phyloP scores from a whole-genome alignment of 2,797 vertebrate species.

The Enteromius anoplus region DNA sequence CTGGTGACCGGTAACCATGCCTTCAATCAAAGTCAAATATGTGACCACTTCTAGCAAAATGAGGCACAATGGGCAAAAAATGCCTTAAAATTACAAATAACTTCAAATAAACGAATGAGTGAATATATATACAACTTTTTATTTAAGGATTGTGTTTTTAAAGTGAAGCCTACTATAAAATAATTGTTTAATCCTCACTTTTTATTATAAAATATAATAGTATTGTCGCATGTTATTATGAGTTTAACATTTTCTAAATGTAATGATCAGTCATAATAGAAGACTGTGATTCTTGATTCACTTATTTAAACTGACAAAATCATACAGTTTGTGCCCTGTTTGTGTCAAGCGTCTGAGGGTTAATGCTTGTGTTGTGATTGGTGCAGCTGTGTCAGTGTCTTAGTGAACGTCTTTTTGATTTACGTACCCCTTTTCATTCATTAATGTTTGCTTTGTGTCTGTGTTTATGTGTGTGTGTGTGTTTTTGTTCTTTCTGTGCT shows the following conservation, averaged over 20 bases:
- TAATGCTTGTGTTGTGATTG: constrained; percentile 69
- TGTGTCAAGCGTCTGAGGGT: neutral
- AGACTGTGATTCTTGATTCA: neutral
- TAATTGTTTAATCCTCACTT: too few relatives aligned
- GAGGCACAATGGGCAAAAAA: neutral
- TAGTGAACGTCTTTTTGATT: constrained; percentile 81
- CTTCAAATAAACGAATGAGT: too few relatives aligned
- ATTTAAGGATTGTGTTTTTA: too few relatives aligned
- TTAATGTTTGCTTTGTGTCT: constrained; percentile 65
- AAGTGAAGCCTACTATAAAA: too few relatives aligned
- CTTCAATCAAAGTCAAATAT: neutral
- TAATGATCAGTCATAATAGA: neutral
- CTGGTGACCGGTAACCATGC: neutral
- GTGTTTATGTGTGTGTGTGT: constrained; percentile 44
- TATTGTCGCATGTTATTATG: too few relatives aligned
- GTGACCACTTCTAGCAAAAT: neutral
- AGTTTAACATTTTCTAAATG: too few relatives aligned
- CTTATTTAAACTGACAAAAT: neutral
- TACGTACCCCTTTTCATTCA: constrained; percentile 68
- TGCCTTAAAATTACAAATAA: too few relatives aligned
- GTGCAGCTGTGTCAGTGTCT: constrained; percentile 73
- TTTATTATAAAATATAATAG: too few relatives aligned
- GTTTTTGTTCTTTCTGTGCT: constrained; percentile 69
- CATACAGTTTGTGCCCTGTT: neutral
- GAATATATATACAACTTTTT: too few relatives aligned